Evolutionary conservation across 2,888 invertebrate genomes (phyloP), one percentile per base, ranked within the genome.

Genomic region (Podotricha telesiphe): DNA sequence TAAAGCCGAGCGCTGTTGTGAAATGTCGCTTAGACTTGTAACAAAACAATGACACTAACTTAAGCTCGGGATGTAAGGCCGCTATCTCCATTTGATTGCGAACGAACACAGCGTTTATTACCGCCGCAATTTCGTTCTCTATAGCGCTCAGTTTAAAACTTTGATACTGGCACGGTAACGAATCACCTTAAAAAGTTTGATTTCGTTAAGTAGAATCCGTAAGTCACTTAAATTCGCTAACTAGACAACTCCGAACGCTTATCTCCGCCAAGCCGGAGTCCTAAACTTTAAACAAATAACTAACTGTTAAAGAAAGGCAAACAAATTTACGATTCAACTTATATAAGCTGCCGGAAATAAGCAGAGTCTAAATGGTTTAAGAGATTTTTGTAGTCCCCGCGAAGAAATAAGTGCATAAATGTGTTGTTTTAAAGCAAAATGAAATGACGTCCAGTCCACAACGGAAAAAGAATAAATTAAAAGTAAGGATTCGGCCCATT

Each of bases 11-110:
- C 83, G 83, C 82, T 84, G 86, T 86, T 87, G 86, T 86, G 87
- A 88, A 87, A 89, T 85, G 89, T 87, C 86, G 85, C 87, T 88
- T 86, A 87, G 85, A 87, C 88, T 89, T 87, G 87, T 87, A 88
- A 86, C 86, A 82, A 89, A 91, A 91, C 90, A 92, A 91, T 90
- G 89, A 89, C 87, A 88, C 88, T 86, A 89, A 89, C 86, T 89
- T 87, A 86, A 88, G 86, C 85, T 83, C 82, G 86, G 85, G 87
- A 86, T 89, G 88, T 86, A 87, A 86, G 87, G 85, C 82, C 67
- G 68, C 85, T 89, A 89, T 90, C 90, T 88, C 80, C 83, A 79
- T 86, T 89, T 88, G 87, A 91, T 87, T 85, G 85, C 82, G 81
- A 75, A 81, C 83, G 88, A 88, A 89, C 87, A 89, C 83, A 85